Evolutionary conservation across 2,797 vertebrate species (phyloP), one percentile per base, ranked within the genome.

Genomic region (Strix occidentalis): DNA sequence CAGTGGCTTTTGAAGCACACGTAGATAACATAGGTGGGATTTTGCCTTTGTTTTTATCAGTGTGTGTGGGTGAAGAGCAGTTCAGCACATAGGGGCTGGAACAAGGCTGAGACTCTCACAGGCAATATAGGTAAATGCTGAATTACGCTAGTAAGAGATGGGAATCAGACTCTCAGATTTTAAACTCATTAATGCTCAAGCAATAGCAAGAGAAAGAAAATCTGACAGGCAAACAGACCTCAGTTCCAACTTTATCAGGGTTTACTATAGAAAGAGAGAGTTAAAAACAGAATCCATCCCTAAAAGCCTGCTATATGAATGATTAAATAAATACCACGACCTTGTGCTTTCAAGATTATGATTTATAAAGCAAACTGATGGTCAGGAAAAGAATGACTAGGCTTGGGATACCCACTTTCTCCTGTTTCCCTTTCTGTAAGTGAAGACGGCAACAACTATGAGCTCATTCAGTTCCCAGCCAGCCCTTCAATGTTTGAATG

Each of bases 391-490:
- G 54, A 81, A 19, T 18, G 43, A 11, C 46, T 46, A 5, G 4
- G 17, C 82, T 75, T 76, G 68, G 82, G 94, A 72, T 66, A 21
- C 11, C 77, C 29, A 1, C 54, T 25, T 56, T 60, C 74, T 93
- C 72, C 83, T 7, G 9, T 11, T 82, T 90, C 46, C 85, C 74
- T 81, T 82, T 94, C 91, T 90, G 51, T 8, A 16, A 81, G 89
- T 16, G 82, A 16, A 66, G 89, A 23, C 1, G 0, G 84, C 85
- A 68, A 60, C 50, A 81, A 35, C 83, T 56, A 43, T 90, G 95
- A 91, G 95, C 90, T 95, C 94, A 90, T 61, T 79, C 83, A 72
- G 91, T 6, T 95, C 94, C 93, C 95, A 90, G 94, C 72, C 96
- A 96, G 91, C 95, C 92, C 95, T 94, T 79, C 87, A 51, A 56